These are phyloP conservation scores for Columba janthina DNA, from an alignment of 2,113 vertebrate genomes.

Conservation along the genomic window DNA sequence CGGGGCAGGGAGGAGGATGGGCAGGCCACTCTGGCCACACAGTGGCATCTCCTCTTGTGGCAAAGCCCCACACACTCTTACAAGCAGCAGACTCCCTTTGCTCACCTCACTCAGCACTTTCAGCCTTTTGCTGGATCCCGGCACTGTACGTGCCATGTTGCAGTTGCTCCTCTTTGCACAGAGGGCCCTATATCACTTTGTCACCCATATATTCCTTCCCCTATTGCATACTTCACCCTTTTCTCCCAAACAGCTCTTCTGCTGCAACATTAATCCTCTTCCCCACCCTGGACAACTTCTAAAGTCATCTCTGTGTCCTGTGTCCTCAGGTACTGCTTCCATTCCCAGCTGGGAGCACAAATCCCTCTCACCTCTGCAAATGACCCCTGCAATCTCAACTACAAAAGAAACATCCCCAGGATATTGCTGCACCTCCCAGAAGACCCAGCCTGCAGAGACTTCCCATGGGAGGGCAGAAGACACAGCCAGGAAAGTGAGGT, in stretches of 20 bases:
- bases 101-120: background rate
- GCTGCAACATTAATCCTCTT: background rate
- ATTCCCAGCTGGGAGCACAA: fast-evolving
- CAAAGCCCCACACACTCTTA: background rate
- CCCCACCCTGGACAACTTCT: background rate
- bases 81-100: background rate
- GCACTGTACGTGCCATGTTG: background rate
- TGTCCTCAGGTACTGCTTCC: background rate
- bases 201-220: background rate
- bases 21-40: background rate
- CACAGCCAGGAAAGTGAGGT: background rate
- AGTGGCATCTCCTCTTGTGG: background rate
- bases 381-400: background rate
- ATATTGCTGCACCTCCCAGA: background rate
- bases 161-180: background rate
- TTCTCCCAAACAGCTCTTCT: background rate
- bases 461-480: background rate
- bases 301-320: background rate
- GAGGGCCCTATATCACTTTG: background rate
- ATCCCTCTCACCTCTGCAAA: background rate
- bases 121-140: background rate
- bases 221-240: background rate
- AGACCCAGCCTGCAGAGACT: background rate
- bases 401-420: background rate
- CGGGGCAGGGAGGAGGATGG: background rate